Evolutionary conservation across 64 coral and sea anemone genomes (phyloP).

Genomic region (Exaiptasia diaphana): DNA sequence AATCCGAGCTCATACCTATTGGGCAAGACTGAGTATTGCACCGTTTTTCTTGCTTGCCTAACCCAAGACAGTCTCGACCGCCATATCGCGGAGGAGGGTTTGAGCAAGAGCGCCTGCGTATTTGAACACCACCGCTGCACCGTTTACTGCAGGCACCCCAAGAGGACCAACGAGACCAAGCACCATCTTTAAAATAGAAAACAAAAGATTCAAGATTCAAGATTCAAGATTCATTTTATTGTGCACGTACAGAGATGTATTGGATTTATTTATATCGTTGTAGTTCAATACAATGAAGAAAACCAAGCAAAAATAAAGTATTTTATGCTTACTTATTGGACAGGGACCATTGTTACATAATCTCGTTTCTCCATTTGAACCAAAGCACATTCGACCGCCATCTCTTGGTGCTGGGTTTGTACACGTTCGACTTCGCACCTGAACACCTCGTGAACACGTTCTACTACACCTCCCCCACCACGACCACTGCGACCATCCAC

Average conservation of each 20-base stretch:
- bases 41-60: not conserved
- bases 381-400: not conserved
- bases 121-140: constrained; percentile 9
- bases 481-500: constrained; percentile 22
- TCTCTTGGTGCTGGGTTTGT: constrained; percentile 16
- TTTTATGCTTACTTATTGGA: constrained; percentile 2
- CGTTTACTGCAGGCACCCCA: constrained; percentile 21
- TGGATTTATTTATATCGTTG: too few species aligned
- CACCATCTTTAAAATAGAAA: not conserved
- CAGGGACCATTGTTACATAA: not conserved
- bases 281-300: too few species aligned
- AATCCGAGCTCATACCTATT: constrained; percentile 15
- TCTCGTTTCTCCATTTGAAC: not conserved
- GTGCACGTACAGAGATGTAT: too few species aligned
- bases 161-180: constrained; percentile 15
- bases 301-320: too few species aligned
- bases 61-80: not conserved
- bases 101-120: constrained; percentile 13
- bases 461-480: constrained; percentile 9
- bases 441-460: not conserved
- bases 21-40: constrained; percentile 10
- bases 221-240: too few species aligned
- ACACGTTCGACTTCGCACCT: constrained; percentile 4
- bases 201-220: too few species aligned
- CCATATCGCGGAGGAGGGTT: constrained; percentile 8